Percentiles rank a stretch among this genome's conserved stretches.
phyloP scores from a whole-genome alignment of 1,140 invertebrate species.

The Ostrea denselamellosa region DNA sequence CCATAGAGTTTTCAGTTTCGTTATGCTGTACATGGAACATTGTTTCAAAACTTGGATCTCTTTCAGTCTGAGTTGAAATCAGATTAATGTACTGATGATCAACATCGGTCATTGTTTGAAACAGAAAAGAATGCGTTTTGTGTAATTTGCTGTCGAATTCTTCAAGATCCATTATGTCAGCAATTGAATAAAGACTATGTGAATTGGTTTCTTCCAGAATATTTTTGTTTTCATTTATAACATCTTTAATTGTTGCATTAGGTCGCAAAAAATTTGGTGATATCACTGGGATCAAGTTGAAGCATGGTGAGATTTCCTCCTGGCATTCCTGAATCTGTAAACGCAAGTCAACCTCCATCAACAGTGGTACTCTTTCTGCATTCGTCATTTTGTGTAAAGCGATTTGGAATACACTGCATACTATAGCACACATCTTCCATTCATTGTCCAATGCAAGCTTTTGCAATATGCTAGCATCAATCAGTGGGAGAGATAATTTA shows the following conservation, averaged over 20 bases:
- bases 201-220: neutral
- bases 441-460: neutral
- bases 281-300: neutral
- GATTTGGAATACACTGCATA: neutral
- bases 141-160: neutral
- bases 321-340: neutral
- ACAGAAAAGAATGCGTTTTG: neutral
- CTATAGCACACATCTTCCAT: neutral
- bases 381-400: neutral
- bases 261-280: neutral
- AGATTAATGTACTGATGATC: neutral
- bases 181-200: neutral
- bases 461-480: neutral
- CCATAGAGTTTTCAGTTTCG: neutral
- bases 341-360: slow-evolving; percentile 18
- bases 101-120: neutral
- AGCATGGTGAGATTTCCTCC: neutral
- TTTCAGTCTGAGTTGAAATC: neutral
- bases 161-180: neutral
- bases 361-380: neutral
- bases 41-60: neutral
- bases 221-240: neutral
- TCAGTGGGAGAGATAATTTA: neutral
- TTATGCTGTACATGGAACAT: neutral
- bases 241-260: neutral